Percentiles rank a stretch among this genome's conserved stretches.
These are phyloP conservation scores for Meghimatium bilineatum DNA, from an alignment of 2,888 invertebrate genomes.

Conservation along the genomic window DNA sequence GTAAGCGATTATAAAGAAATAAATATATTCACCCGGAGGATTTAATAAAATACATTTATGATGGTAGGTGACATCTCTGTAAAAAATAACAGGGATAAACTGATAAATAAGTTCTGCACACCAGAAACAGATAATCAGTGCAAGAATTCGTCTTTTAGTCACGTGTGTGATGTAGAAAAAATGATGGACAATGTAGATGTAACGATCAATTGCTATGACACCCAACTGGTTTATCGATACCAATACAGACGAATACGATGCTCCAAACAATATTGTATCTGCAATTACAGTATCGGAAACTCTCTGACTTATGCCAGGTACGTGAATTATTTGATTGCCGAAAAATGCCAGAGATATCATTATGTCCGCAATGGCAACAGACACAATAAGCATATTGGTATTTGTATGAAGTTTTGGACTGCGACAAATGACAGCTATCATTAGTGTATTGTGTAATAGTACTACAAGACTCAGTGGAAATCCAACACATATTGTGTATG, in stretches of 20 bases:
- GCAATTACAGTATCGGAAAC: background rate
- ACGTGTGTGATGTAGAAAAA: background rate
- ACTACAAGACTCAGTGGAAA: too few relatives aligned
- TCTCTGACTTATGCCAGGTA: background rate
- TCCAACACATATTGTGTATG: too few relatives aligned
- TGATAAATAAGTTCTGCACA: background rate
- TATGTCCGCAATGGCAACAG: background rate
- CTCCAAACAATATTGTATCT: background rate
- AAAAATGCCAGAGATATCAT: background rate
- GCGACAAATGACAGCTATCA: background rate
- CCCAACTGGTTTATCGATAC: background rate
- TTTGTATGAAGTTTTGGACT: background rate
- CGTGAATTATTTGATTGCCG: too few relatives aligned
- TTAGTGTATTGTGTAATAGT: background rate
- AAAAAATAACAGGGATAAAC: background rate
- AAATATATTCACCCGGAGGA: background rate
- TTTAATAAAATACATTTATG: background rate
- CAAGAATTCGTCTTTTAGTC: background rate
- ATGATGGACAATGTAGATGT: conserved; percentile 2
- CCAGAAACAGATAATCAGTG: background rate
- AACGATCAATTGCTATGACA: background rate
- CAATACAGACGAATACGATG: background rate
- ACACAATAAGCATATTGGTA: background rate
- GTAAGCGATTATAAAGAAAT: background rate
- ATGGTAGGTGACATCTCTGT: background rate